Base-by-base conservation (phyloP, 2,888 invertebrate species). In the Lasius fuliginosus region DNA sequence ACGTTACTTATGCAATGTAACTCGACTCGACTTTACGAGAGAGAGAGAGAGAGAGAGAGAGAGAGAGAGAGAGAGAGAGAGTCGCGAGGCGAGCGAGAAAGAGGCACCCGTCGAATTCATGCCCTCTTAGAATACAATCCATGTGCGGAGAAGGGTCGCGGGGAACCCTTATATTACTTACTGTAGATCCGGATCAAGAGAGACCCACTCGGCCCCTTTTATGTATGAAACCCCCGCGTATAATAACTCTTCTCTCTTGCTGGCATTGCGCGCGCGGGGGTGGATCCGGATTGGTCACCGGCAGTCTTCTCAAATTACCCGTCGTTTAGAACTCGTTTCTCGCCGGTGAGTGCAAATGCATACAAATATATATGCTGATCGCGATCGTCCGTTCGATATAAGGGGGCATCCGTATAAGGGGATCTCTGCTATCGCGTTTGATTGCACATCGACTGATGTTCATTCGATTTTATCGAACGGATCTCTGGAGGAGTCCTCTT, bases 301-400 rank as follows among this genome's bases (percentile, higher is more conserved):
- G 68, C 76, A 74, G 62, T 84, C 87, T 85, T 92, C 93, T 94
- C 93, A 94, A 94, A 94, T 94, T 94, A 94, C 94, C 94, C 93
- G 90, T 93, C 94, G 93, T 94, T 94, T 94, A 93, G 92, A 94
- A 93, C 93, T 94, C 94, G 93, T 94, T 94, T 93, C 79, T 94
- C 93, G 91, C 92, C 85, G 91, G 91, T 89, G 91, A 92, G 88
- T 92, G 93, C 92, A 91, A 91, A 91, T 91, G 92, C 92, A 93
- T 91, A 93, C 92, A 92, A 93, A 94, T 93, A 92, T 93, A 90
- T 91, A 92, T 91, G 92, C 86, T 91, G 90, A 93, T 92, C 90
- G 82, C 33, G 83, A 83, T 81, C 77, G 77, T 33, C 27, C 53
- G 56, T 56, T 56, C 8, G 49, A 36, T 53, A 53, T 53, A n/a